Conservation (phyloP, 1,140 invertebrate genomes). For the Acromyrmex charruanus region DNA sequence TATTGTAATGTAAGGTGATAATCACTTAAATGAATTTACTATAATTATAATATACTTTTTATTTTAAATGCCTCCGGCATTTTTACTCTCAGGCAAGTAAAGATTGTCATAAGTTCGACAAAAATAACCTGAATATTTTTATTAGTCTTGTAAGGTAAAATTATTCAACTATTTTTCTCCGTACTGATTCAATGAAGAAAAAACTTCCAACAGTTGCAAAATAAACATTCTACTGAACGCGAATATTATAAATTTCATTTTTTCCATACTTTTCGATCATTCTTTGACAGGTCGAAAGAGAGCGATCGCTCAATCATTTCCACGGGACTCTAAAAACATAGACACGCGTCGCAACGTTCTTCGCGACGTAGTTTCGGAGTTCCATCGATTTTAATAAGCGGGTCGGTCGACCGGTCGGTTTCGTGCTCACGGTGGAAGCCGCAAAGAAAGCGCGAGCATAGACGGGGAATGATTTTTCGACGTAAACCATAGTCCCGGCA, state of each 20-base stretch:
- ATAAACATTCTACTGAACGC: too few relatives aligned
- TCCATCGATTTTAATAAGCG: constrained; percentile 66
- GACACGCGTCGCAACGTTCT: constrained; percentile 62
- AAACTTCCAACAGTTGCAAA: too few relatives aligned
- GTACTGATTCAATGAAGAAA: too few relatives aligned
- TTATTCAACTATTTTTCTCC: too few relatives aligned
- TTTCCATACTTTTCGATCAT: not conserved
- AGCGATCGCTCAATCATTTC: not conserved
- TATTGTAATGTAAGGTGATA: too few relatives aligned
- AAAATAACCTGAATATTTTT: too few relatives aligned
- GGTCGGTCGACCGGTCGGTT: constrained; percentile 5
- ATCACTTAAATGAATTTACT: too few relatives aligned
- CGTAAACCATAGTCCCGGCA: constrained; percentile 69
- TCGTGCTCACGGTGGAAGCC: constrained; percentile 58
- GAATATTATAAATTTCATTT: not conserved
- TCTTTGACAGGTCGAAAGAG: constrained; percentile 2
- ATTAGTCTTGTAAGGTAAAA: too few relatives aligned
- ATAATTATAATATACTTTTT: too few relatives aligned
- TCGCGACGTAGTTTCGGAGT: constrained; percentile 15
- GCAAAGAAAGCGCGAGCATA: constrained; percentile 57
- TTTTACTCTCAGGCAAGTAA: too few relatives aligned
- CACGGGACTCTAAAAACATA: constrained; percentile 12
- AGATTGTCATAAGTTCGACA: too few relatives aligned
- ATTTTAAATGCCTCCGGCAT: too few relatives aligned
- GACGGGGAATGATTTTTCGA: constrained; percentile 62